These are phyloP conservation scores for Anguilla obscura DNA, from an alignment of 2,797 vertebrate species.

Conservation along the genomic window DNA sequence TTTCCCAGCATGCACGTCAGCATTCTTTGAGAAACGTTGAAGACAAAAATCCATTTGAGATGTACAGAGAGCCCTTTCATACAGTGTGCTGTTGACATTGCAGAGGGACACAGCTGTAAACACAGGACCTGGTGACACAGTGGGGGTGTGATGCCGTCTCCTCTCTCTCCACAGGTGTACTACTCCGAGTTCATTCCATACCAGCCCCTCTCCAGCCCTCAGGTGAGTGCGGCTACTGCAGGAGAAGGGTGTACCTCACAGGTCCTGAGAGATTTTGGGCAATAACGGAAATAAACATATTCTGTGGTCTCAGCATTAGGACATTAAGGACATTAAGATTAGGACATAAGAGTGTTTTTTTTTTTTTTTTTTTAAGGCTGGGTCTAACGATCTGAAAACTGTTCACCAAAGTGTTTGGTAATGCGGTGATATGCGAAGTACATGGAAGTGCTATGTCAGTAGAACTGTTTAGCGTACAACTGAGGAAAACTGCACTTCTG, in stretches of 20 bases:
- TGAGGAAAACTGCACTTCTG: not conserved
- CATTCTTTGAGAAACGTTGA: not conserved
- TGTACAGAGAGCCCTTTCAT: not conserved
- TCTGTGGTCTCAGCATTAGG: no score
- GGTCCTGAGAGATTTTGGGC: not conserved
- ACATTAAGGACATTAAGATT: no score
- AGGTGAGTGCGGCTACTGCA: slow-evolving; percentile 52
- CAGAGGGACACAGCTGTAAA: not conserved
- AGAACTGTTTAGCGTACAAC: not conserved
- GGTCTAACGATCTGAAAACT: not conserved
- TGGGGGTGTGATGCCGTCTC: slow-evolving; percentile 20
- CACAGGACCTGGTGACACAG: not conserved
- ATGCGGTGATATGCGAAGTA: not conserved
- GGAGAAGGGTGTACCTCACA: not conserved
- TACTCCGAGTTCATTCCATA: slow-evolving; percentile 77
- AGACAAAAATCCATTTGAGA: not conserved
- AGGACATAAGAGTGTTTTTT: not conserved
- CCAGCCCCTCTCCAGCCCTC: slow-evolving; percentile 71
- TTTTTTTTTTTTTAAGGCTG: not conserved
- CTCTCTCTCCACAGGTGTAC: slow-evolving; percentile 67
- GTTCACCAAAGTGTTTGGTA: not conserved
- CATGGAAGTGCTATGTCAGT: not conserved
- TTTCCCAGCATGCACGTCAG: not conserved
- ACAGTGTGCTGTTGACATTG: not conserved
- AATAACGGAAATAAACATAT: not conserved